phyloP scores from a whole-genome alignment of 2,888 invertebrate species.

The Stratiomys singularior region DNA sequence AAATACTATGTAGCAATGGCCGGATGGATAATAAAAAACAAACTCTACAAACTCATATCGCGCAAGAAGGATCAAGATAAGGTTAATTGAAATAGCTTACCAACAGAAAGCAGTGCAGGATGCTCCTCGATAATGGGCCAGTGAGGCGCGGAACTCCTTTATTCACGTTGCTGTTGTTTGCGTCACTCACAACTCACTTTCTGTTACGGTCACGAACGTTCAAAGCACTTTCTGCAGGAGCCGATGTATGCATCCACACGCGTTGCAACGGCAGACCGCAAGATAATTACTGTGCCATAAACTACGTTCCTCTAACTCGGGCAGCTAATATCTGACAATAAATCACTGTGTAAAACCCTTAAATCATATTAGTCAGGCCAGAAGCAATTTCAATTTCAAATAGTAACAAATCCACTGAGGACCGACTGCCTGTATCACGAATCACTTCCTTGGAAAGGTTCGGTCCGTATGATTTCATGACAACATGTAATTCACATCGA shows the following conservation, averaged over 20 bases:
- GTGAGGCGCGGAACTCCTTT: not conserved
- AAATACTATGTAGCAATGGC: constrained; percentile 28
- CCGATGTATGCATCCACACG: not conserved
- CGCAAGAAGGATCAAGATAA: constrained; percentile 25
- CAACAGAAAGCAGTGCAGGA: constrained; percentile 13
- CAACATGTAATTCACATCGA: not conserved
- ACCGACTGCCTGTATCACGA: not conserved
- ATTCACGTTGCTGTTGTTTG: not conserved
- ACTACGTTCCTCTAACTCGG: not conserved
- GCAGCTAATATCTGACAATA: not conserved
- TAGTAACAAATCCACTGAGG: not conserved
- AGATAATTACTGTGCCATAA: not conserved
- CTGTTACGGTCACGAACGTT: not conserved
- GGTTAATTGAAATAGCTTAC: constrained; percentile 39
- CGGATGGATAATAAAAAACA: constrained; percentile 31
- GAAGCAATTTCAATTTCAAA: not conserved
- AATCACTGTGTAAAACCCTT: not conserved
- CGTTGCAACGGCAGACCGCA: not conserved
- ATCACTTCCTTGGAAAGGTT: not conserved
- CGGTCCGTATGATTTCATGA: not conserved
- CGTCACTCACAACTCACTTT: constrained; percentile 5
- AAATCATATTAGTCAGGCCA: not conserved
- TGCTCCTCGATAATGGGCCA: not conserved
- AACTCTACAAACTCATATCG: constrained; percentile 27
- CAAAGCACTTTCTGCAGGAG: not conserved